Conservation (phyloP, 2,797 vertebrate genomes). For the Microcaecilia unicolor region DNA sequence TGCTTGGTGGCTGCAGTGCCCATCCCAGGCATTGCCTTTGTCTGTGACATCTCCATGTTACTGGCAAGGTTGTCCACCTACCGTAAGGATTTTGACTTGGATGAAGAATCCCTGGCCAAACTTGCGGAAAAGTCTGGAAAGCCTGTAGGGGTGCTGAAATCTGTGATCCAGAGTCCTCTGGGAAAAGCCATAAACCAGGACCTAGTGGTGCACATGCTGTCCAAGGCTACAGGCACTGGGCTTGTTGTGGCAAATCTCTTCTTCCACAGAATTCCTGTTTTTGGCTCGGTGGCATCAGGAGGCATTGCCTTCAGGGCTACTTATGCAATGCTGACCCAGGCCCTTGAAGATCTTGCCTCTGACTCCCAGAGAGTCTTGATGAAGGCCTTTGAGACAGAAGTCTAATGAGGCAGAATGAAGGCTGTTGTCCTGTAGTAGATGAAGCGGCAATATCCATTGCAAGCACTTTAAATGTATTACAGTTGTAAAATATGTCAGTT, state of each 20-base stretch:
- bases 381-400: conserved; percentile 1
- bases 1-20: conserved; percentile 33
- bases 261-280: conserved; percentile 17
- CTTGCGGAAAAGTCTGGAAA: conserved; percentile 43
- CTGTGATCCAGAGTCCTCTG: conserved; percentile 35
- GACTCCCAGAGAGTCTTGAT: conserved; percentile 34
- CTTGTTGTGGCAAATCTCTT: conserved; percentile 39
- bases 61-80: conserved; percentile 34
- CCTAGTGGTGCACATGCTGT: conserved; percentile 26
- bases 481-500: too few relatives aligned
- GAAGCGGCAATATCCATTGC: too few relatives aligned
- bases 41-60: conserved; percentile 39
- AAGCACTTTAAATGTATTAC: too few relatives aligned
- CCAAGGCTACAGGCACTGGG: conserved; percentile 24
- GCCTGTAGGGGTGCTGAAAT: conserved; percentile 37
- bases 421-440: too few relatives aligned
- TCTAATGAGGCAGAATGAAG: neutral
- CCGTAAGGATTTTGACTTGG: conserved; percentile 46
- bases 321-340: conserved; percentile 35
- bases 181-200: conserved; percentile 26
- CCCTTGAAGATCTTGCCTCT: conserved; percentile 31
- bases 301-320: conserved; percentile 43
- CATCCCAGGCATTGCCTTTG: conserved; percentile 34
- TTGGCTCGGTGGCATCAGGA: conserved; percentile 33
- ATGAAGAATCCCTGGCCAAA: conserved; percentile 38